Evolutionary conservation across 2,113 vertebrate genomes (phyloP).

Genomic region (Leptobrachium ailaonicum): DNA sequence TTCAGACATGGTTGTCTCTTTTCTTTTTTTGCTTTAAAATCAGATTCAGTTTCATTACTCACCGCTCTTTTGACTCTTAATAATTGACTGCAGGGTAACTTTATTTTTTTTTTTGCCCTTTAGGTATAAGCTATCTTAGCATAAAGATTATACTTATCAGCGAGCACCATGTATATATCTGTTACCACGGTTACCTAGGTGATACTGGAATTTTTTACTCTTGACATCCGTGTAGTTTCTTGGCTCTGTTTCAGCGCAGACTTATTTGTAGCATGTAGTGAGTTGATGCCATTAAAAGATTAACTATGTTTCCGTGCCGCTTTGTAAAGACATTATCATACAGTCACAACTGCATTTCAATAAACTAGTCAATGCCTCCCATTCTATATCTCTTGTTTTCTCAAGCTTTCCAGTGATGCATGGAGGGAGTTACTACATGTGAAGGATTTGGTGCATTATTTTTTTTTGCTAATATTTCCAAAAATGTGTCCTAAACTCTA

Average conservation of each 20-base stretch:
- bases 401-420: constrained; percentile 5
- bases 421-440: constrained; percentile 7
- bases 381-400: constrained; percentile 5
- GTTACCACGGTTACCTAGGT: constrained; percentile 37
- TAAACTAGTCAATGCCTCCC: constrained; percentile 9
- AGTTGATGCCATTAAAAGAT: constrained; percentile 47
- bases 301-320: constrained; percentile 29
- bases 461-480: constrained; percentile 3
- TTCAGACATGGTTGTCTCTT: constrained; percentile 35
- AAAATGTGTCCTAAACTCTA: background rate
- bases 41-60: constrained; percentile 40
- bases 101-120: constrained; percentile 23
- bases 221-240: constrained; percentile 27
- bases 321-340: constrained; percentile 35
- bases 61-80: constrained; percentile 37
- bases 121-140: constrained; percentile 39
- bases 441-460: background rate
- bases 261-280: constrained; percentile 44
- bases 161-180: constrained; percentile 41
- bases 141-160: constrained; percentile 48
- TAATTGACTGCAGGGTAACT: constrained; percentile 29
- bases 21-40: constrained; percentile 13
- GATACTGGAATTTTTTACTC: constrained; percentile 26
- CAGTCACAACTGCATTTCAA: constrained; percentile 29
- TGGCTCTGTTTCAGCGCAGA: constrained; percentile 12